phyloP scores from a whole-genome alignment of 2,888 invertebrate genomes.

The Agrochola lychnidis region DNA sequence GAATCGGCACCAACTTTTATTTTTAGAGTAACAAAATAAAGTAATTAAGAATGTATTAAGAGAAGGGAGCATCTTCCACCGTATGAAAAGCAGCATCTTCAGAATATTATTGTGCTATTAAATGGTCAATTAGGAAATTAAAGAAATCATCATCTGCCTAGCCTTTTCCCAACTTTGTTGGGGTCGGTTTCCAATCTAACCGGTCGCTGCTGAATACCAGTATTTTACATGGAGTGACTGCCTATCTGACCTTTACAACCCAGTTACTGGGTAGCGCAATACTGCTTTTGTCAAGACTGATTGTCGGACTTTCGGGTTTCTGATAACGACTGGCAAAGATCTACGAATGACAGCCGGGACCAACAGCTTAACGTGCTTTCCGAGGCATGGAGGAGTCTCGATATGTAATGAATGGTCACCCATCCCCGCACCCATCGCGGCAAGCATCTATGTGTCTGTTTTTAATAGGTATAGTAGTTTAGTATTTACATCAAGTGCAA shows the following conservation, averaged over 20 bases:
- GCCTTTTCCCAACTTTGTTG: no score
- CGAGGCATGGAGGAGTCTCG: neutral
- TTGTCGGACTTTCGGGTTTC: neutral
- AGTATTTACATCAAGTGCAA: neutral
- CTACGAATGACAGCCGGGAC: neutral
- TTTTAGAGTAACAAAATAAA: slow-evolving; percentile 41
- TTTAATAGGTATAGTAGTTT: neutral
- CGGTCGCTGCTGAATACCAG: neutral
- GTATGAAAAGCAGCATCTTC: slow-evolving; percentile 1
- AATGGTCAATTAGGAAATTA: neutral
- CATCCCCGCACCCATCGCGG: neutral
- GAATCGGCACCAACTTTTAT: slow-evolving; percentile 44
- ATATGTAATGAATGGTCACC: neutral
- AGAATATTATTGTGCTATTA: neutral
- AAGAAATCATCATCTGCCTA: neutral
- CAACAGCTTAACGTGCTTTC: neutral
- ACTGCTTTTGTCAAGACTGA: neutral
- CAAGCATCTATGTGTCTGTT: neutral
- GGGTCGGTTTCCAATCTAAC: neutral
- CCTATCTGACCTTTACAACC: neutral
- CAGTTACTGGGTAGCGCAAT: neutral
- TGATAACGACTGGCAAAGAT: neutral
- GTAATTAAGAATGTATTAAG: slow-evolving; percentile 51
- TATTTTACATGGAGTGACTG: neutral
- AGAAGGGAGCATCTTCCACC: slow-evolving; percentile 10